These are phyloP conservation scores for Periparus ater DNA, from an alignment of 2,797 vertebrate genomes.

Conservation along the genomic window DNA sequence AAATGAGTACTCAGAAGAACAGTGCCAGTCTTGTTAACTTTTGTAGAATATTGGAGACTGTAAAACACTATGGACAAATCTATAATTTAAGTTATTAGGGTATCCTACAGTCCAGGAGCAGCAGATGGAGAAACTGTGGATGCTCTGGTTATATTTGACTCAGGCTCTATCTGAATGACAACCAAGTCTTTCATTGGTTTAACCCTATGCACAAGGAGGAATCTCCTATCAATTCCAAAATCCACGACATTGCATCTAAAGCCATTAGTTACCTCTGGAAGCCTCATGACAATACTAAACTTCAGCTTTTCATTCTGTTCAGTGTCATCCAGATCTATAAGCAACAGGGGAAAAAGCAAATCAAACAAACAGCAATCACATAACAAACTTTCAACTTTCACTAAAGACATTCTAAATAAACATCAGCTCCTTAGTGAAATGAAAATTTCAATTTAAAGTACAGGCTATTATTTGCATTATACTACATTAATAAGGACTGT, in stretches of 20 bases:
- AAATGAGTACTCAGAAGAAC: background rate
- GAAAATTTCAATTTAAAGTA: background rate
- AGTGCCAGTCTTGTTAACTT: background rate
- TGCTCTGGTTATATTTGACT: background rate
- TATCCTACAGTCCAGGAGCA: background rate
- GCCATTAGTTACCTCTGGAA: conserved; percentile 83
- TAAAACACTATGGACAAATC: background rate
- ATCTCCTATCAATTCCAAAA: background rate
- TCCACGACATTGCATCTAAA: background rate
- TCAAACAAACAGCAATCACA: background rate
- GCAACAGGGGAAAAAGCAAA: background rate
- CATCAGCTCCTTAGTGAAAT: background rate
- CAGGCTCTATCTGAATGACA: background rate
- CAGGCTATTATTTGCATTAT: background rate
- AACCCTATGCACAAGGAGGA: background rate
- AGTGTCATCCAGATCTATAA: conserved; percentile 82
- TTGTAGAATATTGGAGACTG: background rate
- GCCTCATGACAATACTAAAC: conserved; percentile 87
- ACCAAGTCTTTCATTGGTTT: background rate
- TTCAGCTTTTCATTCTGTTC: conserved; percentile 88
- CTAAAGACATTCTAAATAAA: background rate
- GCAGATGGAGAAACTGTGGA: background rate
- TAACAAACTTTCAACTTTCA: background rate
- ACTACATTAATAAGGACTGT: background rate
- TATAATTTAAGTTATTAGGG: background rate